These are phyloP conservation scores for Ptyas mucosa DNA, from an alignment of 2,113 vertebrate species.

Conservation along the genomic window DNA sequence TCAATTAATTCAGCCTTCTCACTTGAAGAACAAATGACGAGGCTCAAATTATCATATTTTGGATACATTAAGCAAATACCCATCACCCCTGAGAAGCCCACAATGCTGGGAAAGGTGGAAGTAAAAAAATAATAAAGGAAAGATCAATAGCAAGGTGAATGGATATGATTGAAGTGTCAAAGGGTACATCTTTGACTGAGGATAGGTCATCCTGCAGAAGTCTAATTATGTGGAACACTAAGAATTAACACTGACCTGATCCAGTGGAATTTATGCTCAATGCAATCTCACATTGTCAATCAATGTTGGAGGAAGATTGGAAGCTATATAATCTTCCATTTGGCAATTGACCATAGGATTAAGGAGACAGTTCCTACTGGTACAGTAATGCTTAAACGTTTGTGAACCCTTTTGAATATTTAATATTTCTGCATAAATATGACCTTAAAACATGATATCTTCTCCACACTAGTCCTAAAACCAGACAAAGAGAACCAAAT, in stretches of 20 bases:
- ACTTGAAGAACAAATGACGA: neutral
- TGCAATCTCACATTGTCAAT: too few species aligned
- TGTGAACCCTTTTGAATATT: neutral
- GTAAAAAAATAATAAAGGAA: neutral
- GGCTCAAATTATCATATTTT: neutral
- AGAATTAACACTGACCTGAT: neutral
- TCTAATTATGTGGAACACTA: neutral
- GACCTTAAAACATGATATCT: neutral
- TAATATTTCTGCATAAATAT: neutral
- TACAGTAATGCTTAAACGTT: neutral
- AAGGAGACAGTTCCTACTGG: neutral
- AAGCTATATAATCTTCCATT: neutral
- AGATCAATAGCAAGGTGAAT: neutral
- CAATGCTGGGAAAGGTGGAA: neutral
- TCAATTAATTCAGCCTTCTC: neutral
- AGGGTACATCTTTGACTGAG: neutral
- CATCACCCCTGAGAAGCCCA: neutral
- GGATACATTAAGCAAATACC: neutral
- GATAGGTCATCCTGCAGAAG: neutral
- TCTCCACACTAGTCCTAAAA: neutral
- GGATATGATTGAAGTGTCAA: neutral
- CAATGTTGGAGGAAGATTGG: too few species aligned
- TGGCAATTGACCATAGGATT: neutral
- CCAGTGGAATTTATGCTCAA: too few species aligned
- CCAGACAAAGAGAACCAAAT: neutral